These are phyloP conservation scores for Galbula dea DNA, from an alignment of 2,113 vertebrate genomes.

Conservation along the genomic window DNA sequence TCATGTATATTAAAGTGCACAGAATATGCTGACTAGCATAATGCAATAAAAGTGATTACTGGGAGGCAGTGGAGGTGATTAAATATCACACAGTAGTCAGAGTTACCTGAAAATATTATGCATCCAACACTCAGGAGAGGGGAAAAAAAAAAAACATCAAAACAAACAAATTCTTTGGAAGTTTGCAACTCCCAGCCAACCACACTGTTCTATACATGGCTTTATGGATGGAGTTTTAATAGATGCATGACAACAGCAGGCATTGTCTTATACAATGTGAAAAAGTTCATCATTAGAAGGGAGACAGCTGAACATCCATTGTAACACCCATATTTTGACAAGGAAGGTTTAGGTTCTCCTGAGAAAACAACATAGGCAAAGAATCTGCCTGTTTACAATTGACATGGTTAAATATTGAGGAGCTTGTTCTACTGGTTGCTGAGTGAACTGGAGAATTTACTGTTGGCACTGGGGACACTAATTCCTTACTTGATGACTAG, in stretches of 20 bases:
- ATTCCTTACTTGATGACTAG: not conserved
- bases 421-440: conserved; percentile 24
- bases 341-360: conserved; percentile 42
- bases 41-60: conserved; percentile 67
- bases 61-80: conserved; percentile 62
- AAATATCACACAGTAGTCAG: conserved; percentile 60
- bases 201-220: not conserved
- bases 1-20: conserved; percentile 76
- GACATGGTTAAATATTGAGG: conserved; percentile 40
- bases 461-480: not conserved
- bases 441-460: conserved; percentile 30
- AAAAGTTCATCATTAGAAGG: conserved; percentile 58
- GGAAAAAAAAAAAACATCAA: not conserved
- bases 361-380: conserved; percentile 41
- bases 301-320: conserved; percentile 37
- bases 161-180: conserved; percentile 15
- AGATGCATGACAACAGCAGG: conserved; percentile 10
- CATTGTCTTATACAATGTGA: not conserved
- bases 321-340: conserved; percentile 39
- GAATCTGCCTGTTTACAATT: conserved; percentile 26
- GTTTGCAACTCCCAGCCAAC: not conserved
- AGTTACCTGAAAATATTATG: conserved; percentile 62
- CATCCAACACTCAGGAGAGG: not conserved
- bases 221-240: conserved; percentile 7
- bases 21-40: conserved; percentile 73